A percentile compares a stretch with the other conserved stretches of the same genome.
Conservation (phyloP, 2,113 vertebrate species). For the Hydrochoerus hydrochaeris region DNA sequence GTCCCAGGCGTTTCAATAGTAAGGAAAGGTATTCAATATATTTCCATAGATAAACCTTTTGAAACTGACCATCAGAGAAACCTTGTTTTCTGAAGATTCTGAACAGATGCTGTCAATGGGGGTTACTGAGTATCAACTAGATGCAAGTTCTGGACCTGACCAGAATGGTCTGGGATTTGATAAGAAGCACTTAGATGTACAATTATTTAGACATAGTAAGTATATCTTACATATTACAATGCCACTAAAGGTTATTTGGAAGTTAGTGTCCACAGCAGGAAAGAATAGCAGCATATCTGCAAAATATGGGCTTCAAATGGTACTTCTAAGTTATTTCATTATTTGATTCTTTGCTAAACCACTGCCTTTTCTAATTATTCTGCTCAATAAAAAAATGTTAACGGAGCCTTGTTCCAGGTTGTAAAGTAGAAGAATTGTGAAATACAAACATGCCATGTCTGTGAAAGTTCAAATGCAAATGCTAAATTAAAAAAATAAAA, state of each 20-base stretch:
- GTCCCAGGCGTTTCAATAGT: background rate
- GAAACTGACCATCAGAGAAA: conserved; percentile 4
- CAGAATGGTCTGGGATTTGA: background rate
- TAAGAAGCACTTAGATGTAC: background rate
- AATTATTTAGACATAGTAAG: background rate
- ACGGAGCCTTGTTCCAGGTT: conserved; percentile 34
- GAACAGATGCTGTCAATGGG: background rate
- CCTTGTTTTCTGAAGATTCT: background rate
- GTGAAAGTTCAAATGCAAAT: conserved; percentile 1
- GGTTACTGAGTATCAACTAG: background rate
- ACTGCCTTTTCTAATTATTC: conserved; percentile 58
- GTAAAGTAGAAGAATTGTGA: conserved; percentile 59
- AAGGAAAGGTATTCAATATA: background rate
- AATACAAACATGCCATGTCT: conserved; percentile 29
- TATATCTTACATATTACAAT: background rate
- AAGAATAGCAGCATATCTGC: conserved; percentile 15
- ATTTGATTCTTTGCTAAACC: conserved; percentile 54
- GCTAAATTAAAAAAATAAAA: conserved; percentile 32
- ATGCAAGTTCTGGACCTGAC: background rate
- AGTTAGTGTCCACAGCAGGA: background rate
- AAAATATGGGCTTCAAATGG: background rate
- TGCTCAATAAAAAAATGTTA: conserved; percentile 43
- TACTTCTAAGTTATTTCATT: conserved; percentile 56
- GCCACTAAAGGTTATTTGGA: background rate
- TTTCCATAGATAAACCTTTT: background rate